Evolutionary conservation across 2,797 vertebrate species (phyloP), one percentile per base, ranked within the genome.

Genomic region (Rhinogobio ventralis): DNA sequence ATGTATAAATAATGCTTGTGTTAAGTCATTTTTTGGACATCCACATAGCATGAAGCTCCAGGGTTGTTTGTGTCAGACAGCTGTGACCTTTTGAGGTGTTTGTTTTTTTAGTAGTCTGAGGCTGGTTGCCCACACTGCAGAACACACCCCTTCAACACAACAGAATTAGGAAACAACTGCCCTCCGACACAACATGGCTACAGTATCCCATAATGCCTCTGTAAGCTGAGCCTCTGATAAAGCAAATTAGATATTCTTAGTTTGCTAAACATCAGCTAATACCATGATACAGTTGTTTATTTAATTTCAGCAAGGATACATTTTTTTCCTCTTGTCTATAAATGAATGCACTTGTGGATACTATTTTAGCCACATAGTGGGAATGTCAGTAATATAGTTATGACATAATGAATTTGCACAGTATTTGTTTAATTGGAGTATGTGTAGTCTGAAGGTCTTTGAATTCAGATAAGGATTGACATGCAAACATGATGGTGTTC

Each of bases 121-220:
- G 19, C 36, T 11, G 39, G 23, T 74, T 73, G 73, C 28, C 42
- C 78, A 42, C 66, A 51, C 53, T 84, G 64, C 39, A 7, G 36
- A 69, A 68, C 51, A 69, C 69, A 28, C 62, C 36, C 51, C 53
- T 33, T 72, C 46, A 60, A 25, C 42, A 45, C 67, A 25, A n/a
- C 68, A 28, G 64, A 62, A 33, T 45, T 6, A 4, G 67, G 49
- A n/a, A 81, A 55, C 83, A 76, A 84, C 87, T 87, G 86, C 68
- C 73, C 39, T 62, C 73, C 45, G 39, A 75, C 33, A 7, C 33
- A 33, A 33, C 79, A 45, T 81, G 77, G 81, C 33, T 83, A 39
- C 79, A 17, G 10, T n/a, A 78, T 83, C 86, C 88, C 83, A 85
- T 62, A 51, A 81, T 84, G 72, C 77, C n/a, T 83, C 79, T 39